Percentiles rank a stretch among this genome's conserved stretches.
Evolutionary conservation across 1,140 invertebrate species (phyloP).

Genomic region (Conus betulinus): DNA sequence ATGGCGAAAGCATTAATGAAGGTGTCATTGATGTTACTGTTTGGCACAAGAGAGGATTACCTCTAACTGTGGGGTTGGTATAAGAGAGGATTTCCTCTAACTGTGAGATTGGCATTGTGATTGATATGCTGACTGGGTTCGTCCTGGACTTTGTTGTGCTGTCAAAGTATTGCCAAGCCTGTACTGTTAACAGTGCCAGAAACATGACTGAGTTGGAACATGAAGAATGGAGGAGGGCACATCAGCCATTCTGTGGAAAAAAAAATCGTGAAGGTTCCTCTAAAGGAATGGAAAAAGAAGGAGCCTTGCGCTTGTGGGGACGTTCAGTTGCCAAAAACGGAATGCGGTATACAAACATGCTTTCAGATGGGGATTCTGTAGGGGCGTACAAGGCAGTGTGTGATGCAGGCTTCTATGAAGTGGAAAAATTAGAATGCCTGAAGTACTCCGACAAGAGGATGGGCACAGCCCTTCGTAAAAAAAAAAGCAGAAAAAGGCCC

Average conservation of each 20-base stretch:
- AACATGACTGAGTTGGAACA: neutral
- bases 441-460: slow-evolving; percentile 20
- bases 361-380: neutral
- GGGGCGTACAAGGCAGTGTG: neutral
- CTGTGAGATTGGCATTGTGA: neutral
- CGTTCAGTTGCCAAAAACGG: neutral
- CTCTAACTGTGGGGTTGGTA: slow-evolving; percentile 23
- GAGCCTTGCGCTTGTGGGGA: neutral
- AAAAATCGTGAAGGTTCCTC: slow-evolving; percentile 15
- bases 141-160: neutral
- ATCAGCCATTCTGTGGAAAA: neutral
- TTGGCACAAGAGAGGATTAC: slow-evolving; percentile 1
- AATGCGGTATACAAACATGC: neutral
- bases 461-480: slow-evolving; percentile 21
- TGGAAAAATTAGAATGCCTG: slow-evolving; percentile 20
- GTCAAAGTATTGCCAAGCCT: slow-evolving; percentile 6
- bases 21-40: neutral
- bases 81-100: slow-evolving; percentile 15
- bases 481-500: neutral
- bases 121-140: neutral
- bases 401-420: neutral
- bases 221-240: neutral
- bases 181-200: neutral
- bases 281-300: slow-evolving; percentile 27
- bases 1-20: too few relatives aligned